phyloP scores from a whole-genome alignment of 2,113 vertebrate species.

The Chionomys nivalis region DNA sequence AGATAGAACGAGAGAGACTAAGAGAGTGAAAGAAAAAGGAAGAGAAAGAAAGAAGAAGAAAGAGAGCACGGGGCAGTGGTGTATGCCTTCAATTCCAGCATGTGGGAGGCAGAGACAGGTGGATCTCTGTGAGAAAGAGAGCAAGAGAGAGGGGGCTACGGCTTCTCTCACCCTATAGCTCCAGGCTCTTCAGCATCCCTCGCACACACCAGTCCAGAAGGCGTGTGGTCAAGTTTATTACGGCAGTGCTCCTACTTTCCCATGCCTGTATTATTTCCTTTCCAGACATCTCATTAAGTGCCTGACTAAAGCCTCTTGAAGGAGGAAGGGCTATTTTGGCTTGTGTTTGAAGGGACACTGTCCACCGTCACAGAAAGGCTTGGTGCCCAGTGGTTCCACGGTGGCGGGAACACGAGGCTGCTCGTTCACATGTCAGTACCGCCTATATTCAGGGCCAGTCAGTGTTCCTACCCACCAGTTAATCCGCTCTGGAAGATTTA shows the following conservation, averaged over 20 bases:
- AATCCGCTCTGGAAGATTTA: not conserved
- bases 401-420: not conserved
- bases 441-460: not conserved
- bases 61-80: no score
- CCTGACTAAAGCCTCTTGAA: not conserved
- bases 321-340: not conserved
- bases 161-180: no score
- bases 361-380: not conserved
- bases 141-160: no score
- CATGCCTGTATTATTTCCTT: not conserved
- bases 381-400: not conserved
- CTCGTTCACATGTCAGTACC: not conserved
- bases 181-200: not conserved
- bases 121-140: no score
- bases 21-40: not conserved
- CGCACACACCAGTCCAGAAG: not conserved
- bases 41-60: no score
- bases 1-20: no score
- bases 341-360: not conserved
- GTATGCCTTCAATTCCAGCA: no score
- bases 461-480: not conserved
- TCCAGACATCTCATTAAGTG: not conserved
- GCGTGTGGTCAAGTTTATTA: not conserved
- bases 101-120: no score
- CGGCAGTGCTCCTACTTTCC: not conserved